Conservation (phyloP, 2,888 invertebrate species). For the Zaprionus bogoriensis region DNA sequence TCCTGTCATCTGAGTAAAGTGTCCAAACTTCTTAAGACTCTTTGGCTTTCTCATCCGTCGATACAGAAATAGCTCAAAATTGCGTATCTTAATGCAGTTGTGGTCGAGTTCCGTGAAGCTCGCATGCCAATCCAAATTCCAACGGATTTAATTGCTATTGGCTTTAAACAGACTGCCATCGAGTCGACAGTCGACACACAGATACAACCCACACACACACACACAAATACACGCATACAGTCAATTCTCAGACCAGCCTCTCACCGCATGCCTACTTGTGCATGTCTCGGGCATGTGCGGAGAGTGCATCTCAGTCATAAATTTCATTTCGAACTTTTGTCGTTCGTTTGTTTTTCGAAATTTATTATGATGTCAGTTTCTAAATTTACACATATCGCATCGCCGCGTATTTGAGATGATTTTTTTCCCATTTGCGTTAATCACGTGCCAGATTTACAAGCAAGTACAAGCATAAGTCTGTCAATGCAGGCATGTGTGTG, state of each 20-base stretch:
- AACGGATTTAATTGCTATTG: constrained; percentile 32
- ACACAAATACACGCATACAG: too few relatives aligned
- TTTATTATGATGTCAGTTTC: constrained; percentile 61
- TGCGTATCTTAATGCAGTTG: constrained; percentile 22
- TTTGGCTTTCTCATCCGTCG: neutral
- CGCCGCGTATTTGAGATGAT: constrained; percentile 28
- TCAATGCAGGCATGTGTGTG: constrained; percentile 37
- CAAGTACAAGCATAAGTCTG: constrained; percentile 5
- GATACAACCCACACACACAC: constrained; percentile 2
- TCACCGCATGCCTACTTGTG: neutral
- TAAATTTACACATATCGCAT: constrained; percentile 40
- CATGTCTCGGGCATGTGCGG: too few relatives aligned
- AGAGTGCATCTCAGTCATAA: constrained; percentile 36
- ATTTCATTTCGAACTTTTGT: constrained; percentile 43
- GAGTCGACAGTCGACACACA: neutral
- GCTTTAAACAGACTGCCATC: constrained; percentile 22
- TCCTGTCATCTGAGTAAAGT: too few relatives aligned
- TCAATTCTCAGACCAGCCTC: neutral
- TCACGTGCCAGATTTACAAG: constrained; percentile 31
- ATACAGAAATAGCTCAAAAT: constrained; percentile 8
- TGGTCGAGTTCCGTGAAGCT: constrained; percentile 26
- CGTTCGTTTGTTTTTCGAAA: constrained; percentile 16
- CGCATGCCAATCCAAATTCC: constrained; percentile 24
- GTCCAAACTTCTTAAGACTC: neutral
- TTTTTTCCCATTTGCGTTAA: constrained; percentile 22